Evolutionary conservation across 2,888 invertebrate species (phyloP), one percentile per base, ranked within the genome.

Genomic region (Euphydryas editha): DNA sequence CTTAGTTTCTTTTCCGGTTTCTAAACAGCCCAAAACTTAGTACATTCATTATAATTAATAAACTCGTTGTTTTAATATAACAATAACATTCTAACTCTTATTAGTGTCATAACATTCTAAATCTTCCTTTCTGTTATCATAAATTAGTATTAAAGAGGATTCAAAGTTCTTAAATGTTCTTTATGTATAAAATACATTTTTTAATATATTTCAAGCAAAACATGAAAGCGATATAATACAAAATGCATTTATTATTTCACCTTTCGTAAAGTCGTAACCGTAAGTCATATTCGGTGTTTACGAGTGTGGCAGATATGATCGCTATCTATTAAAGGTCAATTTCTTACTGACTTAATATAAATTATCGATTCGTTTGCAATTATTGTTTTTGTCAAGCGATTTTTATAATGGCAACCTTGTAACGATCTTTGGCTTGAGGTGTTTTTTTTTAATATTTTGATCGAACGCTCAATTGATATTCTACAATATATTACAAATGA

Each of bases 1-100:
- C 57, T 42, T 44, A 21, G 42, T 58, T 58, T 44, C 57, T 42
- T 58, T 58, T 58, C 57, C 57, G 57, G 57, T 44, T 21, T 21
- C 57, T 44, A 42, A 56, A 42, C 17, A 58, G 20, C 57, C 42
- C 21, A 44, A 58, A 42, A 42, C 54, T 36, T 36, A 17, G 36
- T 24, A 30, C 30, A 3, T 15, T 42, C n/a, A n/a, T n/a, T n/a
- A n/a, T 42, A 42, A 42, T n/a, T 42, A 42, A n/a, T 44, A 44
- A 44, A 44, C 42, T 44, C 42, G 47, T 8, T 10, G 47, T 20
- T 18, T 20, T 47, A 20, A 20, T n/a, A 20, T 7, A 47, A 20
- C 18, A 47, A 47, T 20, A 47, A n/a, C n/a, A n/a, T n/a, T 44
- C 15, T 6, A n/a, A 44, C 15, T n/a, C 5, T n/a, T 44, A n/a